phyloP scores from a whole-genome alignment of 2,888 invertebrate genomes.

The Lycocerus yunnanus region DNA sequence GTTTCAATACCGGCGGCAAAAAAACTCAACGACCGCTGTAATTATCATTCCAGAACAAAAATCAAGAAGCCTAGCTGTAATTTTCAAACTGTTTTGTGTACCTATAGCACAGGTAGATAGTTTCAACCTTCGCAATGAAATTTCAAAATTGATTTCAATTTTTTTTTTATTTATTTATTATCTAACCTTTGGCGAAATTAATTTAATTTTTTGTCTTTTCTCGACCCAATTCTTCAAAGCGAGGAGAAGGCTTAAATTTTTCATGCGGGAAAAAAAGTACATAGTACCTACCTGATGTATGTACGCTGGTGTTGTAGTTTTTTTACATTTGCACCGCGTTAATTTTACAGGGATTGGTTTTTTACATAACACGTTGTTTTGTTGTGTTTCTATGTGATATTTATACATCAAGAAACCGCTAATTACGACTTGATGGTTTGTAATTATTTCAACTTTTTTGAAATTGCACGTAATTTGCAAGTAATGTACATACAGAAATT shows the following conservation, averaged over 20 bases:
- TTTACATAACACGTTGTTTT: background rate
- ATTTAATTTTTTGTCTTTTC: background rate
- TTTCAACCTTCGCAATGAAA: background rate
- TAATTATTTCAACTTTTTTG: conserved; percentile 1
- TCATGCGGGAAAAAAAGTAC: no score
- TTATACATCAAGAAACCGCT: background rate
- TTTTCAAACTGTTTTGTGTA: background rate
- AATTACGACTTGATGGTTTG: background rate
- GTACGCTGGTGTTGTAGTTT: no score
- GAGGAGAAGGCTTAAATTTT: background rate
- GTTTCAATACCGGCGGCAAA: conserved; percentile 42
- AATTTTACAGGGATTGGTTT: background rate
- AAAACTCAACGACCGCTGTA: conserved; percentile 35
- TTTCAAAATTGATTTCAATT: background rate
- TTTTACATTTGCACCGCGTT: background rate
- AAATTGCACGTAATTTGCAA: background rate
- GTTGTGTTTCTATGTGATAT: background rate
- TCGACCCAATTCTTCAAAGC: background rate
- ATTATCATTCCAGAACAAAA: conserved; percentile 36
- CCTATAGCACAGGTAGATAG: background rate
- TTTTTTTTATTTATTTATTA: background rate
- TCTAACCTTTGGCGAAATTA: background rate
- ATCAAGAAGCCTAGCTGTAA: conserved; percentile 13
- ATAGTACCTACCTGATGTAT: no score
- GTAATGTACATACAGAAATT: background rate